Conservation (phyloP, 2,113 vertebrate species). For the Anser cygnoides region DNA sequence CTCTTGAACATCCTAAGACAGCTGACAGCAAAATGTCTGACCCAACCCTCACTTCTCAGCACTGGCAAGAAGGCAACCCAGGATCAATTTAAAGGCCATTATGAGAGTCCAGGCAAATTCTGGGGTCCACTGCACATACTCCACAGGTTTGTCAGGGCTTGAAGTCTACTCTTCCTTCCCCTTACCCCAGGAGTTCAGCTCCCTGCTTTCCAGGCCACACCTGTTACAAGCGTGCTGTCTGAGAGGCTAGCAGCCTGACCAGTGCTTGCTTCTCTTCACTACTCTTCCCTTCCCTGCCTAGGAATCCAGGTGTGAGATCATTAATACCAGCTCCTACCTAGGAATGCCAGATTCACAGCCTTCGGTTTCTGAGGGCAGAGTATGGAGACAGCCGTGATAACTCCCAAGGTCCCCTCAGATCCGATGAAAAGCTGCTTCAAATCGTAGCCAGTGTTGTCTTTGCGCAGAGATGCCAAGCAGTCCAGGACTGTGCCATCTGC, state of each 20-base stretch:
- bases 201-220: neutral
- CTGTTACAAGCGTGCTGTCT: neutral
- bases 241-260: neutral
- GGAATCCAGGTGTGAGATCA: neutral
- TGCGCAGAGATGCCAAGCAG: conserved; percentile 86
- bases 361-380: conserved; percentile 89
- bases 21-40: neutral
- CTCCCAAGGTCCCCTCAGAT: conserved; percentile 92
- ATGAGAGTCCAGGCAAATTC: neutral
- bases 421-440: conserved; percentile 97
- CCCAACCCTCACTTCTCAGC: neutral
- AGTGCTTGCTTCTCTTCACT: neutral
- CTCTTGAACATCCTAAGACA: neutral
- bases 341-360: conserved; percentile 89
- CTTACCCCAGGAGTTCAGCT: neutral
- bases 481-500: conserved; percentile 87
- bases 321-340: conserved; percentile 76
- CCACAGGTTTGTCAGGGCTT: neutral
- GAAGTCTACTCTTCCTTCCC: neutral
- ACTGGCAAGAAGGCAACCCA: neutral
- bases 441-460: conserved; percentile 98
- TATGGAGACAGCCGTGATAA: conserved; percentile 91
- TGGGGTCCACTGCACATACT: neutral
- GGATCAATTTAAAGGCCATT: neutral
- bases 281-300: neutral